Conservation (phyloP, 2,113 vertebrate genomes). For the Lucifuga dentata region DNA sequence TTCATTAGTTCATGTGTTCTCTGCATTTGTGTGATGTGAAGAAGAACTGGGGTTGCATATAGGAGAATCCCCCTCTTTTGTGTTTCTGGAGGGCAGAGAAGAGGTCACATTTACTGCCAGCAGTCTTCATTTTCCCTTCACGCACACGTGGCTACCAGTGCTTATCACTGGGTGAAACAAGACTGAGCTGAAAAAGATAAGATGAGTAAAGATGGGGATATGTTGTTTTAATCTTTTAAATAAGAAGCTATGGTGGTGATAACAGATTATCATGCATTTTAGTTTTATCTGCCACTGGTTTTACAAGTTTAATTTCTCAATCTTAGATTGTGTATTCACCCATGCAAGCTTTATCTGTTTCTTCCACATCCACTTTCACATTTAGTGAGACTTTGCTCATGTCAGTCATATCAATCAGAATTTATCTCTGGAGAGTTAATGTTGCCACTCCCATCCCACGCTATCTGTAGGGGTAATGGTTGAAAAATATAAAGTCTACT, state of each 20-base stretch:
- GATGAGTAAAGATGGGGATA: slow-evolving; percentile 1
- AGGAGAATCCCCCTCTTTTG: not conserved
- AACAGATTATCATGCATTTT: slow-evolving; percentile 16
- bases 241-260: not conserved
- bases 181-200: slow-evolving; percentile 42
- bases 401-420: slow-evolving; percentile 14
- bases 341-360: not conserved
- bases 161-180: slow-evolving; percentile 37
- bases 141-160: not conserved
- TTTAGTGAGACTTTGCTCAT: not conserved
- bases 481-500: no score
- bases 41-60: not conserved
- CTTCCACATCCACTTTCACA: not conserved
- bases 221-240: slow-evolving; percentile 27
- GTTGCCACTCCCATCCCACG: slow-evolving; percentile 14
- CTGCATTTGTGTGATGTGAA: not conserved
- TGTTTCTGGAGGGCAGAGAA: slow-evolving; percentile 20
- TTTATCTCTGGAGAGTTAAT: not conserved
- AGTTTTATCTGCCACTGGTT: not conserved
- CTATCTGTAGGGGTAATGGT: slow-evolving; percentile 1
- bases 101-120: slow-evolving; percentile 2
- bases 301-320: not conserved
- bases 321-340: not conserved
- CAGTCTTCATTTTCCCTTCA: not conserved
- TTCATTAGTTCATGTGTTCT: slow-evolving; percentile 14